A percentile compares a stretch with the other conserved stretches of the same genome.
phyloP scores from a whole-genome alignment of 2,113 vertebrate genomes.

The Neodon shergylaensis region DNA sequence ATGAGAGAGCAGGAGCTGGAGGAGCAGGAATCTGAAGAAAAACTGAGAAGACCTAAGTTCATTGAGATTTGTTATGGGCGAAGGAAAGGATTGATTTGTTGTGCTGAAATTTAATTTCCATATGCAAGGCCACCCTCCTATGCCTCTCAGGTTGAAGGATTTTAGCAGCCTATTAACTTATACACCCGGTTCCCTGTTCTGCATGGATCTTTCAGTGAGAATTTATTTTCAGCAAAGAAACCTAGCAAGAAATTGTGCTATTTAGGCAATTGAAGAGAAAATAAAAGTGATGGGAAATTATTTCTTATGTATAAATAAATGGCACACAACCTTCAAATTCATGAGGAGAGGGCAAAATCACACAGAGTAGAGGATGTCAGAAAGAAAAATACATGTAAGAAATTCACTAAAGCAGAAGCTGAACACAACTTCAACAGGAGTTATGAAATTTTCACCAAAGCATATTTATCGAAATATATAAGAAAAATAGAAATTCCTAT shows the following conservation, averaged over 20 bases:
- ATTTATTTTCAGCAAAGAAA: neutral
- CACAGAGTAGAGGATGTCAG: neutral
- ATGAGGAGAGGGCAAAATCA: neutral
- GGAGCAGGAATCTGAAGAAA: neutral
- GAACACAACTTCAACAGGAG: neutral
- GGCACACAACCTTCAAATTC: neutral
- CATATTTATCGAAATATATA: neutral
- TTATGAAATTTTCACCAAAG: neutral
- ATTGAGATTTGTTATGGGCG: neutral
- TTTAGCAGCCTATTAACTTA: constrained; percentile 3
- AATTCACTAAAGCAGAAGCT: neutral
- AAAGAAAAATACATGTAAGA: neutral
- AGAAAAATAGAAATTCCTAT: neutral
- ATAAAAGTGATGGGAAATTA: neutral
- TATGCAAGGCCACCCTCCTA: neutral
- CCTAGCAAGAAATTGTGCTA: neutral
- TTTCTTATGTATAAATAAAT: neutral
- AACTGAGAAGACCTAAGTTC: neutral
- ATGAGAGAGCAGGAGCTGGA: neutral
- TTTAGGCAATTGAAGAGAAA: neutral
- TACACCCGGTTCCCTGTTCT: neutral
- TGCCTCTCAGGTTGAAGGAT: constrained; percentile 10
- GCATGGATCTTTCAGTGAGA: neutral
- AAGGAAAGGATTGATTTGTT: neutral
- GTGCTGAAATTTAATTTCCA: constrained; percentile 31